Evolutionary conservation across 2,113 vertebrate genomes (phyloP), one percentile per base, ranked within the genome.

Genomic region (Hylia prasina): DNA sequence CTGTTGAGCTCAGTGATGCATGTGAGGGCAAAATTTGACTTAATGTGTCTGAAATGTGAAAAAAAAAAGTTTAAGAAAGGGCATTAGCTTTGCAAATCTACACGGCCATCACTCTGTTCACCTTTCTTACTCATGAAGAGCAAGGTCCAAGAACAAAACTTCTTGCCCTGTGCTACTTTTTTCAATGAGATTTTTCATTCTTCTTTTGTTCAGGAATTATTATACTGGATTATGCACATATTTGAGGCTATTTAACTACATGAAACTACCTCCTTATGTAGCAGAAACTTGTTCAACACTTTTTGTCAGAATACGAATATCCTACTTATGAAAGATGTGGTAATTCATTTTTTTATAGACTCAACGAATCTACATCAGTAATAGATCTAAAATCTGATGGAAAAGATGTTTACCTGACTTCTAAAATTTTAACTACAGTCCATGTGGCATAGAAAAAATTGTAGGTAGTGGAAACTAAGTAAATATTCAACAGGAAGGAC

Each of bases 1-100:
- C 95, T 96, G 40, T 94, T 87, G 93, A 96, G 93, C 89, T 94
- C 93, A 90, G 54, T 80, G 87, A 89, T 87, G 83, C 93, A 87
- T 95, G 35, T 51, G 80, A 95, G 89, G 77, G 56, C 48, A 94
- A 63, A 89, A 72, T 61, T 85, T 93, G 91, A 96, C 87, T 87
- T 95, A 84, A 76, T 61, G 61, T 79, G 39, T 86, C 83, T 89
- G 69, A 92, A 95, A 91, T 53, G 40, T 48, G 65, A 71, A 89
- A 60, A 79, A 79, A 76, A 15, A 87, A 85, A 82, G 73, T 91
- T 89, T 82, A 69, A 79, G 61, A 73, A 86, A 92, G 39, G 56
- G 15, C 50, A 92, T 75, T 69, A 78, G 63, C 81, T 87, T 91
- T 87, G 30, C 22, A 65, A 75, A 91, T 80, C 57, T 72, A 33